These are phyloP conservation scores for Turnix velox DNA, from an alignment of 2,113 vertebrate species.

Conservation along the genomic window DNA sequence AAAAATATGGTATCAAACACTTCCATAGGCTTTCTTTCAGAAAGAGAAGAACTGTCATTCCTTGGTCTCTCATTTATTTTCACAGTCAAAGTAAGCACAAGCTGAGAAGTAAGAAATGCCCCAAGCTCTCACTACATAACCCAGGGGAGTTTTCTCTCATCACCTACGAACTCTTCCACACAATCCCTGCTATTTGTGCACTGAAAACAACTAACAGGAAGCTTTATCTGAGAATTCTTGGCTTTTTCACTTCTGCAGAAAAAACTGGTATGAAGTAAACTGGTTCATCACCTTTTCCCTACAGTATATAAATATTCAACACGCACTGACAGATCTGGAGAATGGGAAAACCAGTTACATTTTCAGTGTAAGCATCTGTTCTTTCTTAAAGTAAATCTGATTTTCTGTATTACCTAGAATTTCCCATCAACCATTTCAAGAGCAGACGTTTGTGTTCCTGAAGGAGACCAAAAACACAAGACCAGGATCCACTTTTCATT, in stretches of 20 bases:
- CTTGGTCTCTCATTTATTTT: constrained; percentile 29
- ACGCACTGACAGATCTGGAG: constrained; percentile 39
- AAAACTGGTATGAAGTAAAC: constrained; percentile 30
- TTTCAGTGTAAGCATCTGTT: constrained; percentile 53
- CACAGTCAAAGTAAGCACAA: constrained; percentile 21
- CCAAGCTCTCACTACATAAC: background rate
- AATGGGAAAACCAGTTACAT: constrained; percentile 44
- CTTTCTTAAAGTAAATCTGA: constrained; percentile 9
- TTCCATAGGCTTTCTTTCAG: constrained; percentile 2
- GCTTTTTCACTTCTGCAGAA: constrained; percentile 29
- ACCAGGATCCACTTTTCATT: background rate
- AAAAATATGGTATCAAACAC: background rate
- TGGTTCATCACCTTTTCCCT: constrained; percentile 49
- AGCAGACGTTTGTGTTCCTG: background rate
- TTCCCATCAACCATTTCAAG: background rate
- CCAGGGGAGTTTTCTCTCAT: constrained; percentile 10
- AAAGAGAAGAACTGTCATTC: background rate
- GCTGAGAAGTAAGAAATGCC: background rate
- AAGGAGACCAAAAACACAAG: background rate
- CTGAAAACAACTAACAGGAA: constrained; percentile 33
- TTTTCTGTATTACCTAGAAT: background rate
- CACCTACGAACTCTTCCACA: constrained; percentile 23
- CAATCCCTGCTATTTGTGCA: background rate
- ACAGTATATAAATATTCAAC: constrained; percentile 62
- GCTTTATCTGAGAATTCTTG: constrained; percentile 27